Conservation (phyloP, 2,888 invertebrate species). For the Esperia sulphurella region DNA sequence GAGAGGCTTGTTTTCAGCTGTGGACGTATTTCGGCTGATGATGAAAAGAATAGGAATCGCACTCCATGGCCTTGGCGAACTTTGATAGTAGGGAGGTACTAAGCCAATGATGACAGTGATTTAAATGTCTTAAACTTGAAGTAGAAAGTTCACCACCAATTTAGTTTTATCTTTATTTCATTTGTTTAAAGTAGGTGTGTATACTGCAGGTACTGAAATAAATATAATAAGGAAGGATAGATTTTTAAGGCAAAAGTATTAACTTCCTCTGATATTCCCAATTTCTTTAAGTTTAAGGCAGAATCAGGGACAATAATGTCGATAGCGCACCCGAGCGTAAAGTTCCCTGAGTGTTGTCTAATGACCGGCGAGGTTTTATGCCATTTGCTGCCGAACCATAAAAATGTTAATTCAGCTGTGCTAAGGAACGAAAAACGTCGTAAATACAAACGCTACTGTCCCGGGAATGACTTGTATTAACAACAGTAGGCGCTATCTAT, state of each 20-base stretch:
- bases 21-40: no score
- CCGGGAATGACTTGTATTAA: constrained; percentile 7
- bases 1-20: no score
- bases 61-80: no score
- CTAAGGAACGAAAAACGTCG: constrained; percentile 40
- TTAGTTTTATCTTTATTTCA: background rate
- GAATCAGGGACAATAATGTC: constrained; percentile 35
- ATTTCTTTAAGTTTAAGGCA: constrained; percentile 25
- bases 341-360: constrained; percentile 38
- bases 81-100: no score
- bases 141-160: no score
- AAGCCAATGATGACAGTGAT: no score
- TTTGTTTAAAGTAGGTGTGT: background rate
- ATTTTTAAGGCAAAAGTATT: background rate
- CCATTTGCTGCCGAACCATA: constrained; percentile 50
- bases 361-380: constrained; percentile 45
- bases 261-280: constrained; percentile 10
- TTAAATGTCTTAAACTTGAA: no score
- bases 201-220: background rate
- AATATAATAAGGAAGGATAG: background rate
- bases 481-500: background rate
- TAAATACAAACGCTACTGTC: constrained; percentile 37
- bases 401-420: constrained; percentile 60
- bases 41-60: no score
- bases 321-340: constrained; percentile 34